phyloP scores from a whole-genome alignment of 2,113 vertebrate genomes.

The Centropus unirufus region DNA sequence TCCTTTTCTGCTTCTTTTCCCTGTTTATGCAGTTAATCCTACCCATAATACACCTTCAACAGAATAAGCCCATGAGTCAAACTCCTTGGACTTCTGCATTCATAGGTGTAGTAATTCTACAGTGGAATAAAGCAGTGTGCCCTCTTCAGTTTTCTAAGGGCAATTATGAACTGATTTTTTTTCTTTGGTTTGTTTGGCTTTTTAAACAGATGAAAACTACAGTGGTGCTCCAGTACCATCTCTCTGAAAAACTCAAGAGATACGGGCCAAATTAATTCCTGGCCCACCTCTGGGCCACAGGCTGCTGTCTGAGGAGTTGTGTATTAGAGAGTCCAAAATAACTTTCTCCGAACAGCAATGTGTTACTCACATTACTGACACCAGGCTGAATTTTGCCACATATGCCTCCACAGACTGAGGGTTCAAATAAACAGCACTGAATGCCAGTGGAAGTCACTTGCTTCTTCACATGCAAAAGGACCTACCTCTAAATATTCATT shows the following conservation, averaged over 20 bases:
- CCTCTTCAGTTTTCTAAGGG: neutral
- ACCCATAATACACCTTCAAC: neutral
- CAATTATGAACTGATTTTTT: neutral
- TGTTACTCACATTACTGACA: neutral
- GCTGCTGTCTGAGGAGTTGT: neutral
- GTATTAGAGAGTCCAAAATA: neutral
- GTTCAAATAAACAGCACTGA: neutral
- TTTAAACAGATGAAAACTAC: neutral
- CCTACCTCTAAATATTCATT: neutral
- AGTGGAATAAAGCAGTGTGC: neutral
- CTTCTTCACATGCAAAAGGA: neutral
- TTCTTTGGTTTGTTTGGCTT: neutral
- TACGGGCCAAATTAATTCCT: constrained; percentile 1
- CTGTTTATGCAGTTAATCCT: constrained; percentile 22
- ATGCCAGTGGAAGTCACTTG: neutral
- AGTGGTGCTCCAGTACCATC: neutral
- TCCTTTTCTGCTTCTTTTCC: neutral
- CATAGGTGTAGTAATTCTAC: constrained; percentile 8
- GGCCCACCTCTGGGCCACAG: neutral
- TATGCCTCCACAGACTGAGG: neutral
- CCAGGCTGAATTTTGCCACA: constrained; percentile 12
- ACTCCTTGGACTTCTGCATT: constrained; percentile 30
- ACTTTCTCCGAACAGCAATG: neutral
- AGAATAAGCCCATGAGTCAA: neutral
- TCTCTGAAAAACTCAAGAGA: neutral